These are phyloP conservation scores for Chouioia cunea DNA, from an alignment of 2,888 invertebrate genomes.

Conservation along the genomic window DNA sequence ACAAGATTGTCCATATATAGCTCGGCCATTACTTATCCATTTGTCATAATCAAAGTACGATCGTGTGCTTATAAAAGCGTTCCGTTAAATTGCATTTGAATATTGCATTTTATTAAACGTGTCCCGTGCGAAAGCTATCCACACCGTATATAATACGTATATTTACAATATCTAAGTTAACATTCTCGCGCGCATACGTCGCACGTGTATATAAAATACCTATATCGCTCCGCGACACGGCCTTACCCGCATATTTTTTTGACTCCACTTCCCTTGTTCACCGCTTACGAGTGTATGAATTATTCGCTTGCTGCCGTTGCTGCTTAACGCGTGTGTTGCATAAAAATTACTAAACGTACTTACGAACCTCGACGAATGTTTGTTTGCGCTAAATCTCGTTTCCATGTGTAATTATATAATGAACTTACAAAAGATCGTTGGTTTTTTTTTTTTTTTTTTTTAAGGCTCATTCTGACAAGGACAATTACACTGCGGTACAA, in stretches of 20 bases:
- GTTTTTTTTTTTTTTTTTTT: no score
- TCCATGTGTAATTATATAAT: background rate
- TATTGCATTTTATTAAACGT: slow-evolving; percentile 46
- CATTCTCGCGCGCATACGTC: background rate
- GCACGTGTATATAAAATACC: slow-evolving; percentile 36
- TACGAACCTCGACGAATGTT: background rate
- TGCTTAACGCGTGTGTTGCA: slow-evolving; percentile 8
- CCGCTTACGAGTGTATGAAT: slow-evolving; percentile 12
- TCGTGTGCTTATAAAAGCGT: slow-evolving; percentile 23
- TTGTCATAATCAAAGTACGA: slow-evolving; percentile 33
- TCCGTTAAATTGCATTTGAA: slow-evolving; percentile 45
- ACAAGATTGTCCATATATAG: no score
- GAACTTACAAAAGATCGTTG: no score
- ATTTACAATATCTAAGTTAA: slow-evolving; percentile 14
- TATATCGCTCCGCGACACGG: slow-evolving; percentile 37
- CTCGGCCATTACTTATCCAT: slow-evolving; percentile 30
- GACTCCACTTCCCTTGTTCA: background rate
- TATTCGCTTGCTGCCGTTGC: slow-evolving; percentile 19
- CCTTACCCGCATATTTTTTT: slow-evolving; percentile 44
- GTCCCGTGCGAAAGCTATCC: slow-evolving; percentile 19
- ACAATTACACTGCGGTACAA: no score
- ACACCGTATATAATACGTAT: background rate
- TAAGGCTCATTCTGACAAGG: no score
- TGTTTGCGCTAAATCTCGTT: slow-evolving; percentile 10
- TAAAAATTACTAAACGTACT: slow-evolving; percentile 4